A percentile compares a stretch with the other conserved stretches of the same genome.
Evolutionary conservation across 1,140 invertebrate species (phyloP).

Genomic region (Trichonephila clavata): DNA sequence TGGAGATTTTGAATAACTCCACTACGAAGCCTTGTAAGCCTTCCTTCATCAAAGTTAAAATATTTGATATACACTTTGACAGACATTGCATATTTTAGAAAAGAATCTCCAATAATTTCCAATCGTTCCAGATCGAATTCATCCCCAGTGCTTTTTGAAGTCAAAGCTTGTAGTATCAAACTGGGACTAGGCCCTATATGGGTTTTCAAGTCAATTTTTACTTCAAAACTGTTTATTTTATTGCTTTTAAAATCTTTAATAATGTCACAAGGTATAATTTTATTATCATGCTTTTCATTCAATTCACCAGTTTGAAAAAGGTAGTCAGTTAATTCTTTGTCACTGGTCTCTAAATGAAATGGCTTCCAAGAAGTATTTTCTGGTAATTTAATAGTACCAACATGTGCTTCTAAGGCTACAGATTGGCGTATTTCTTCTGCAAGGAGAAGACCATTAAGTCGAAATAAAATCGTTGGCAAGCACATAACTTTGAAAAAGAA

Average conservation of each 20-base stretch:
- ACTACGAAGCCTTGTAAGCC: slow-evolving; percentile 88
- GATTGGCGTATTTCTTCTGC: slow-evolving; percentile 94
- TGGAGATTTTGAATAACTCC: slow-evolving; percentile 91
- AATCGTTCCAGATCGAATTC: slow-evolving; percentile 90
- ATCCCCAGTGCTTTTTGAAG: slow-evolving; percentile 87
- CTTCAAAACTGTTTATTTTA: slow-evolving; percentile 38
- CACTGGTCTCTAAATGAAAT: slow-evolving; percentile 60
- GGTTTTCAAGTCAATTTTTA: slow-evolving; percentile 20
- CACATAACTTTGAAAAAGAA: slow-evolving; percentile 98
- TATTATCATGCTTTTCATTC: background rate
- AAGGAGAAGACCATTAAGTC: slow-evolving; percentile 94
- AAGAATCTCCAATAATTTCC: slow-evolving; percentile 94
- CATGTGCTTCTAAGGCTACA: slow-evolving; percentile 88
- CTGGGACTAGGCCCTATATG: slow-evolving; percentile 79
- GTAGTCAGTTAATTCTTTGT: slow-evolving; percentile 51
- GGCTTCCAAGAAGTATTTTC: slow-evolving; percentile 87
- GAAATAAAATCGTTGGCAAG: slow-evolving; percentile 95
- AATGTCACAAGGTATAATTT: background rate
- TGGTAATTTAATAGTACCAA: slow-evolving; percentile 83
- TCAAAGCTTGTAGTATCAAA: slow-evolving; percentile 85
- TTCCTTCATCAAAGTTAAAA: slow-evolving; percentile 87
- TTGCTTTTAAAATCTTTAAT: background rate
- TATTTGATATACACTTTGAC: slow-evolving; percentile 88
- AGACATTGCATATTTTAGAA: slow-evolving; percentile 90
- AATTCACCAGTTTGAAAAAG: background rate